These are phyloP conservation scores for Napeogenes inachia DNA, from an alignment of 2,888 invertebrate genomes.

Conservation along the genomic window DNA sequence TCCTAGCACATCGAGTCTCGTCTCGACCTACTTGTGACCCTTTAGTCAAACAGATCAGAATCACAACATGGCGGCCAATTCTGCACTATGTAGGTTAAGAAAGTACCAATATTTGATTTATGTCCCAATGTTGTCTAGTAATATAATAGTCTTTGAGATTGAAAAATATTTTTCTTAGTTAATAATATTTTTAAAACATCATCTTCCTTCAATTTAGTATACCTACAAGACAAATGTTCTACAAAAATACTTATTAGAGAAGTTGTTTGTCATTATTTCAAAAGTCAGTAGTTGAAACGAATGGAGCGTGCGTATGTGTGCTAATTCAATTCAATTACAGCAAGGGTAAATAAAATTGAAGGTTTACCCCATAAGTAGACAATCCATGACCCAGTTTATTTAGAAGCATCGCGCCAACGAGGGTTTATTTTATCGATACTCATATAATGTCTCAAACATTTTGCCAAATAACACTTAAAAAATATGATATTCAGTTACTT, in stretches of 20 bases:
- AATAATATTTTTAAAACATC: no score
- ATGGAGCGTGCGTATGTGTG: background rate
- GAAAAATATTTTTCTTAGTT: no score
- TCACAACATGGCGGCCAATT: background rate
- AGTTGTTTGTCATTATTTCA: no score
- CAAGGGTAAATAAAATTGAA: constrained; percentile 14
- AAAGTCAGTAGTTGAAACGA: background rate
- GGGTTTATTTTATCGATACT: no score
- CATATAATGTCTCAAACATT: no score
- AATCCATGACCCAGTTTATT: constrained; percentile 19
- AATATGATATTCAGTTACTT: no score
- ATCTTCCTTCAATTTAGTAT: no score
- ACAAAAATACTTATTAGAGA: no score
- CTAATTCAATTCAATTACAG: constrained; percentile 8
- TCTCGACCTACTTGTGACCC: background rate
- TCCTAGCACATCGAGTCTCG: background rate
- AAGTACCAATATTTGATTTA: background rate
- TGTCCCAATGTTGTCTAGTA: background rate
- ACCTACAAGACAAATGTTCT: no score
- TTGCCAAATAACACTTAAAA: no score
- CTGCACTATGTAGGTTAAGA: background rate
- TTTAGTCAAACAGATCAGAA: constrained; percentile 2
- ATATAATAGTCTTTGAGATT: no score
- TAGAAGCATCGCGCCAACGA: background rate
- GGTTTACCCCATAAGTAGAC: constrained; percentile 16